Percentiles rank a stretch among this genome's conserved stretches.
Evolutionary conservation across 2,888 invertebrate genomes (phyloP).

Genomic region (Nemapogon koenigi): DNA sequence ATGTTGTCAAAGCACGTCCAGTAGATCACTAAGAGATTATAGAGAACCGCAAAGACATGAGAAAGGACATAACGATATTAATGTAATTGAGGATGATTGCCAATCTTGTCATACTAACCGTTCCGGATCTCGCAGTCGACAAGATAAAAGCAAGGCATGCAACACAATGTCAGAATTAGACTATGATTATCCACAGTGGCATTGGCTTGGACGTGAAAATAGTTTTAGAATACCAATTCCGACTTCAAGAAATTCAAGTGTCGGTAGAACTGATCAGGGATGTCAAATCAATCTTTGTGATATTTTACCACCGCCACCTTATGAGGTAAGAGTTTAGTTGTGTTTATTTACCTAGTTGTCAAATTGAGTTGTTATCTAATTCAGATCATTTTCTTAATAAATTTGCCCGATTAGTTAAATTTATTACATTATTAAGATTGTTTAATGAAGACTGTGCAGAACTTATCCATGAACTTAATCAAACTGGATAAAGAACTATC

Average conservation of each 20-base stretch:
- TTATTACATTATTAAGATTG: too few species aligned
- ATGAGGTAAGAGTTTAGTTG: constrained; percentile 63
- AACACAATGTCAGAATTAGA: constrained; percentile 52
- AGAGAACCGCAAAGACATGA: constrained; percentile 46
- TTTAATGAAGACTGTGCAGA: too few species aligned
- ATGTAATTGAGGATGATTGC: constrained; percentile 50
- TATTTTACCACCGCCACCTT: constrained; percentile 69
- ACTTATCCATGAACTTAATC: too few species aligned
- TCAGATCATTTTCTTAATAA: too few species aligned
- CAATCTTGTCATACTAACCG: constrained; percentile 54
- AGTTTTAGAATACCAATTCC: constrained; percentile 62
- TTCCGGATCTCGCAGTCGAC: constrained; percentile 53
- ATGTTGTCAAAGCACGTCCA: constrained; percentile 57
- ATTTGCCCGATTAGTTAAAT: too few species aligned
- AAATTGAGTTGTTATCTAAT: too few species aligned
- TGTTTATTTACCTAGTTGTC: too few species aligned
- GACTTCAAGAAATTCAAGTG: constrained; percentile 46
- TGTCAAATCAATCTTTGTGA: constrained; percentile 70
- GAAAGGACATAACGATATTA: constrained; percentile 45
- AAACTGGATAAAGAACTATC: too few species aligned
- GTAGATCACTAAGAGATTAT: constrained; percentile 56
- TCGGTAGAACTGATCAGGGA: constrained; percentile 56
- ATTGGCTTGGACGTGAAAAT: constrained; percentile 58
- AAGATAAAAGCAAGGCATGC: constrained; percentile 59
- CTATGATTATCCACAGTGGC: constrained; percentile 60